Percentiles rank a stretch among this genome's conserved stretches.
Conservation (phyloP, 2,797 vertebrate genomes). For the Ctenosaura bakeri region DNA sequence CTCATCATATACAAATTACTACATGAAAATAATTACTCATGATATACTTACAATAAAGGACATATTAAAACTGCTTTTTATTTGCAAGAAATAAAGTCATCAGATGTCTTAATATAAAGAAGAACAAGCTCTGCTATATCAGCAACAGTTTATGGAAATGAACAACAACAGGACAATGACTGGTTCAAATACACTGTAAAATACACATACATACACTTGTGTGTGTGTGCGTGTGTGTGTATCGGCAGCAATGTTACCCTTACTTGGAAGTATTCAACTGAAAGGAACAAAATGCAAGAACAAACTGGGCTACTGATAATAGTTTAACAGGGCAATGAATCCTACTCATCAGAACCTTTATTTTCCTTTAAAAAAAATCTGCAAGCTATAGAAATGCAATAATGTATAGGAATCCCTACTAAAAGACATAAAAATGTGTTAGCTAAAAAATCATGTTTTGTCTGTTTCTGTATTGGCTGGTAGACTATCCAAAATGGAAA, state of each 20-base stretch:
- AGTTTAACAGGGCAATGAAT: neutral
- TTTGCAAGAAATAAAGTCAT: neutral
- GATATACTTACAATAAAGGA: neutral
- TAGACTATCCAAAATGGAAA: neutral
- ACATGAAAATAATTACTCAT: neutral
- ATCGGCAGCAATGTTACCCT: neutral
- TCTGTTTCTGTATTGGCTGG: neutral
- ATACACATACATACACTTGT: too few relatives aligned
- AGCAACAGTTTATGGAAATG: neutral
- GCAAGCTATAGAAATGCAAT: neutral
- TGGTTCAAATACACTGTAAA: neutral
- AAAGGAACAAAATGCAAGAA: neutral
- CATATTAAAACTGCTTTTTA: neutral
- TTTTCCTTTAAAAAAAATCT: neutral
- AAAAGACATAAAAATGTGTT: neutral
- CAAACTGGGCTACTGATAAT: neutral
- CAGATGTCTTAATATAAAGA: neutral
- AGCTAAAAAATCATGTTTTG: neutral
- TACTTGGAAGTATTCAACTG: neutral
- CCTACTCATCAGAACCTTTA: neutral
- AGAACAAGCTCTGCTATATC: neutral
- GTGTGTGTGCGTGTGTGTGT: too few relatives aligned
- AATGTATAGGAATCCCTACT: neutral
- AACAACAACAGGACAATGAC: neutral
- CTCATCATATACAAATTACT: neutral